These are phyloP conservation scores for Adelphocoris suturalis DNA, from an alignment of 2,888 invertebrate genomes.

Conservation along the genomic window DNA sequence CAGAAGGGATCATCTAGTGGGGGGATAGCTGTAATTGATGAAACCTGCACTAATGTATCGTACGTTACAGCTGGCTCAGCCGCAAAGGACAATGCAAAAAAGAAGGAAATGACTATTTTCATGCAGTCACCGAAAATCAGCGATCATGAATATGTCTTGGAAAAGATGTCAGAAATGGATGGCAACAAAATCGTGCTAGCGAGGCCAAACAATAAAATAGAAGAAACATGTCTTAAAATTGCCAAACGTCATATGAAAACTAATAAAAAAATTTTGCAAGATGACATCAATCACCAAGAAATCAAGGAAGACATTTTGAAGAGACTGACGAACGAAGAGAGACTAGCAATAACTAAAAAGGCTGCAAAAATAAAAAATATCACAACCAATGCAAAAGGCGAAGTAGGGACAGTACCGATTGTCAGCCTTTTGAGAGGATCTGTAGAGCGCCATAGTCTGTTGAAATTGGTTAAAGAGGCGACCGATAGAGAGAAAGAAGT, in stretches of 20 bases:
- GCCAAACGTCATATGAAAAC: conserved; percentile 41
- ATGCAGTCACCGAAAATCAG: conserved; percentile 44
- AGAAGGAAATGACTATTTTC: conserved; percentile 23
- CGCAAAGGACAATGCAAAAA: background rate
- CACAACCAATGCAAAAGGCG: background rate
- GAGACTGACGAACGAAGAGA: conserved; percentile 56
- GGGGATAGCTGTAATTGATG: conserved; percentile 38
- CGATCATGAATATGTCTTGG: conserved; percentile 55
- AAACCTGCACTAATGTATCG: conserved; percentile 14
- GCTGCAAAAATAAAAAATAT: conserved; percentile 47
- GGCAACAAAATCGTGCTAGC: conserved; percentile 41
- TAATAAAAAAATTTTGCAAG: background rate
- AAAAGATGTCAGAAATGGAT: conserved; percentile 50
- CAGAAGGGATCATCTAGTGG: conserved; percentile 52
- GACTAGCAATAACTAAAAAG: conserved; percentile 65
- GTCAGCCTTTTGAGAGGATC: conserved; percentile 34
- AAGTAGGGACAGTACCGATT: background rate
- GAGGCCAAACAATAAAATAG: conserved; percentile 13
- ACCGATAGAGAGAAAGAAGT: conserved; percentile 63
- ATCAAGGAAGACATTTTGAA: conserved; percentile 56
- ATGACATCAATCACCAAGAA: conserved; percentile 41
- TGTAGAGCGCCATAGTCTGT: conserved; percentile 28
- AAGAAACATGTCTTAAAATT: conserved; percentile 47
- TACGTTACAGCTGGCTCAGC: conserved; percentile 1
- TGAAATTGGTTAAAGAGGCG: conserved; percentile 59